These are phyloP conservation scores for Chydorus sphaericus DNA, from an alignment of 2,888 invertebrate species.

Conservation along the genomic window DNA sequence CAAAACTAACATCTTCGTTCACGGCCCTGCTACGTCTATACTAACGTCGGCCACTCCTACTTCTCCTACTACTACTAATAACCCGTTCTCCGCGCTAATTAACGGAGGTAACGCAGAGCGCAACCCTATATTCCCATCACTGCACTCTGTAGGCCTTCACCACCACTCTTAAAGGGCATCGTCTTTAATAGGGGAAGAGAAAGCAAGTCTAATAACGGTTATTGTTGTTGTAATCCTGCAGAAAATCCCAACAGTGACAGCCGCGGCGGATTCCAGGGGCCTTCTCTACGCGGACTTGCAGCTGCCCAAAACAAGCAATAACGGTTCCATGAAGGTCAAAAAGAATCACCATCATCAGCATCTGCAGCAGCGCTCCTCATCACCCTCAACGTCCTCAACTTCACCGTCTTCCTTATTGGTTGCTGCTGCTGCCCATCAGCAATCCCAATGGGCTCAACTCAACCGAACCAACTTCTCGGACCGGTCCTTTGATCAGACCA, in stretches of 20 bases:
- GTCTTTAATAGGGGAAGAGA: background rate
- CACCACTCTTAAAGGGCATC: background rate
- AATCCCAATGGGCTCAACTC: background rate
- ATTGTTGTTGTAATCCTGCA: background rate
- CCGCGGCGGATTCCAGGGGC: constrained; percentile 19
- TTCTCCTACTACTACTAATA: background rate
- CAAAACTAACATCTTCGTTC: constrained; percentile 10
- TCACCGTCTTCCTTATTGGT: background rate
- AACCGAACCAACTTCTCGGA: constrained; percentile 3
- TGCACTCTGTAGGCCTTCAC: background rate
- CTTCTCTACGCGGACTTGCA: constrained; percentile 28
- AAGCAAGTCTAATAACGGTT: too few species aligned
- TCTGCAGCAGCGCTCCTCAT: background rate
- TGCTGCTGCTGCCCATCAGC: too few species aligned
- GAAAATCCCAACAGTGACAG: background rate
- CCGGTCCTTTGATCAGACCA: constrained; percentile 4
- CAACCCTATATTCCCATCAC: background rate
- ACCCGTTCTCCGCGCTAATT: constrained; percentile 4
- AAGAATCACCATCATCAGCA: background rate
- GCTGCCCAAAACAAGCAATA: constrained; percentile 27
- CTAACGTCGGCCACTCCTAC: background rate
- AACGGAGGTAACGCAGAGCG: background rate
- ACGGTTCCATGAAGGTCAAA: constrained; percentile 24
- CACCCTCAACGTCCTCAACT: background rate
- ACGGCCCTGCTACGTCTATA: background rate